Percentiles rank a stretch among this genome's conserved stretches.
These are phyloP conservation scores for Holacanthus passer DNA, from an alignment of 2,113 vertebrate genomes.

Conservation along the genomic window DNA sequence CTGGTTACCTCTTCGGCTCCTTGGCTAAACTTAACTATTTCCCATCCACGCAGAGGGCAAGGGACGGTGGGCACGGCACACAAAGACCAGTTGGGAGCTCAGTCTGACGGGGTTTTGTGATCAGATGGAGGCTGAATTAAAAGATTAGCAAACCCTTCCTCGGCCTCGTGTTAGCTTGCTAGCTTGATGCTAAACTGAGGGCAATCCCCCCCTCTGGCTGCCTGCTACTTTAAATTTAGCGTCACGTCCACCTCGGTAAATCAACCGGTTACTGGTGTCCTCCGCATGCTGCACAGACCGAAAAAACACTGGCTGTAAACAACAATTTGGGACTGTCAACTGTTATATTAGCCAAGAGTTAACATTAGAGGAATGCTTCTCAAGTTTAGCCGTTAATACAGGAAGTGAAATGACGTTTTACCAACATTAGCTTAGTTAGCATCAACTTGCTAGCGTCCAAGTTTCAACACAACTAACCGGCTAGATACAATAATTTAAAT, in stretches of 20 bases:
- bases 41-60: slow-evolving; percentile 20
- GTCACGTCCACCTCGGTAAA: slow-evolving; percentile 27
- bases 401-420: slow-evolving; percentile 44
- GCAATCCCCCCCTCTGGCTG: background rate
- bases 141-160: background rate
- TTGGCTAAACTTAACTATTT: slow-evolving; percentile 22
- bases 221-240: slow-evolving; percentile 45
- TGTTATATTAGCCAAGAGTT: background rate
- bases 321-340: background rate
- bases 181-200: slow-evolving; percentile 32
- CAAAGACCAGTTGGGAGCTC: background rate
- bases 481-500: background rate
- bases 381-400: slow-evolving; percentile 20
- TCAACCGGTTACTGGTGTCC: background rate
- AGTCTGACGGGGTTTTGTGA: background rate
- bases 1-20: slow-evolving; percentile 46
- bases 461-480: background rate
- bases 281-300: background rate
- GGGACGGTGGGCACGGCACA: background rate
- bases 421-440: slow-evolving; percentile 11
- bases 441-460: background rate
- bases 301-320: background rate
- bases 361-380: background rate
- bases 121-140: background rate
- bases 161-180: slow-evolving; percentile 61